Conservation (phyloP, 2,888 invertebrate genomes). For the Caenorhabditis macrosperma region DNA sequence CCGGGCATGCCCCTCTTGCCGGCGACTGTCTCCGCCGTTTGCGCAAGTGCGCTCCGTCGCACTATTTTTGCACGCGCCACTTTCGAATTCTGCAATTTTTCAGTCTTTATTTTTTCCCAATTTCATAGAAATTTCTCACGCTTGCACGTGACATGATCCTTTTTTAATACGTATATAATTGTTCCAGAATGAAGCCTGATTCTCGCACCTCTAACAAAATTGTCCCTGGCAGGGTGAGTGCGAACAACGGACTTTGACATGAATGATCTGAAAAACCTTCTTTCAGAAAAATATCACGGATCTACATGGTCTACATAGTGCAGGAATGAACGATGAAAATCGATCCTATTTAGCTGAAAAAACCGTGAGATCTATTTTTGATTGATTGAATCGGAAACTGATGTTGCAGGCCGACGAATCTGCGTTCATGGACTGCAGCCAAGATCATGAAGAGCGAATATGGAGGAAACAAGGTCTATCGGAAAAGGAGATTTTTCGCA, state of each 20-base stretch:
- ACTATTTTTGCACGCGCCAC: background rate
- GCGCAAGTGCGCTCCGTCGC: background rate
- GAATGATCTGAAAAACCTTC: too few species aligned
- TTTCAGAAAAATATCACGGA: slow-evolving; percentile 25
- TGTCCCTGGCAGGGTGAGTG: slow-evolving; percentile 18
- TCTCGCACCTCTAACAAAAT: background rate
- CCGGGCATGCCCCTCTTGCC: too few species aligned
- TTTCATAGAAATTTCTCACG: background rate
- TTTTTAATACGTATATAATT: background rate
- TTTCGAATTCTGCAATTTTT: background rate
- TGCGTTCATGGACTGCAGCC: slow-evolving; percentile 3
- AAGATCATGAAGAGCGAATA: slow-evolving; percentile 3
- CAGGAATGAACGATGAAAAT: background rate
- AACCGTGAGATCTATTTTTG: background rate
- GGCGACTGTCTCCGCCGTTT: too few species aligned
- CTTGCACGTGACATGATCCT: background rate
- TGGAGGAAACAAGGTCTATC: slow-evolving; percentile 19
- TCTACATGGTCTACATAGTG: background rate
- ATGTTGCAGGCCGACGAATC: background rate
- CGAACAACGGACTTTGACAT: background rate
- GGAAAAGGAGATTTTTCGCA: slow-evolving; percentile 9
- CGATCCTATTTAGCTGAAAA: slow-evolving; percentile 20
- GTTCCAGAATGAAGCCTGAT: background rate
- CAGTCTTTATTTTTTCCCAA: background rate
- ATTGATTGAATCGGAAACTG: background rate